phyloP scores from a whole-genome alignment of 37 sponge, comb jelly and placozoan species.

The Bolinopsis microptera region DNA sequence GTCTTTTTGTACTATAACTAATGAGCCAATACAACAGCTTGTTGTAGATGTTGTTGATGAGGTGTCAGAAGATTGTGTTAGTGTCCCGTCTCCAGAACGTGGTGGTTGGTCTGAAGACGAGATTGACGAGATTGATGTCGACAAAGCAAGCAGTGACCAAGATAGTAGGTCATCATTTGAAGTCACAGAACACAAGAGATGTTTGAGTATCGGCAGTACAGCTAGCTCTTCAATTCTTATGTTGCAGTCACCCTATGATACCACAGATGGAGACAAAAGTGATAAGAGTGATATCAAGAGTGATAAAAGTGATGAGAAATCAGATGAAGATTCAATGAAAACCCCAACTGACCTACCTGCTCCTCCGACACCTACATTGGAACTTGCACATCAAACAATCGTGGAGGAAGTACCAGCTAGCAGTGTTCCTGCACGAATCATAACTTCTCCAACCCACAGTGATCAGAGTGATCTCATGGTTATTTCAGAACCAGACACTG shows the following conservation, averaged over 20 bases:
- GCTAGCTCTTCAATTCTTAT: constrained; percentile 45
- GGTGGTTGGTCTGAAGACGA: constrained; percentile 30
- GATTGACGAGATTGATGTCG: not conserved
- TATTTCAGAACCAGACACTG: not conserved
- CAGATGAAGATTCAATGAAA: not conserved
- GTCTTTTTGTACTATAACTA: not conserved
- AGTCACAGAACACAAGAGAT: not conserved
- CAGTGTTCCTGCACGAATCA: not conserved
- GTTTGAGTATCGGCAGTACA: constrained; percentile 35
- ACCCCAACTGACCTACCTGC: not conserved
- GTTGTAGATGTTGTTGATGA: not conserved
- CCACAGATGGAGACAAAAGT: not conserved
- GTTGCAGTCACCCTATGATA: constrained; percentile 42
- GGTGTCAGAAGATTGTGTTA: too few relatives aligned
- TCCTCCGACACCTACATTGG: not conserved
- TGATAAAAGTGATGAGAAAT: constrained; percentile 3
- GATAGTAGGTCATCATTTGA: constrained; percentile 18
- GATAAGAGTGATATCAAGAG: constrained; percentile 15
- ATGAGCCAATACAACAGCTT: not conserved
- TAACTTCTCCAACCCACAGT: constrained; percentile 44
- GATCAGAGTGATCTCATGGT: constrained; percentile 49
- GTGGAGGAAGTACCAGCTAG: not conserved
- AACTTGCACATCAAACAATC: not conserved
- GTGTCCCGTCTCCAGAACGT: not conserved
- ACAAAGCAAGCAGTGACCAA: not conserved